Evolutionary conservation across 1,140 invertebrate species (phyloP), one percentile per base, ranked within the genome.

Genomic region (Brachionus calyciflorus): DNA sequence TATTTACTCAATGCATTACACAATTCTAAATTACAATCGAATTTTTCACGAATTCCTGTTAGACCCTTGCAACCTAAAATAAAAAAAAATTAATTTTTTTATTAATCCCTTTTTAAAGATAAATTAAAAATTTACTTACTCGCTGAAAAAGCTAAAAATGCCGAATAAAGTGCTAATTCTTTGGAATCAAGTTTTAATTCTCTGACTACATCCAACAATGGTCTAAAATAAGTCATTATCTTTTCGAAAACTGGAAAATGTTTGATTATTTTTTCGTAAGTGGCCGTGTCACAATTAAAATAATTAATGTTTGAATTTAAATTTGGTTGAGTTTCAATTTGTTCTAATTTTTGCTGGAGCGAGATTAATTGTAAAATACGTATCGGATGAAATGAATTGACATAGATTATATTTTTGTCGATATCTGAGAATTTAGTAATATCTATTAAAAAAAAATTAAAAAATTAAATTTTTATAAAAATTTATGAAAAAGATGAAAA

Each of bases 11-110:
- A 24, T 24, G 46, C 44, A 49, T 55, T 19, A 40, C 46, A 49
- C n/a, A 73, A 17, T 51, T 73, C 69, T n/a, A 73, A 49, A 73
- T 28, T 73, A 37, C 69, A 73, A 33, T 49, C 69, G 7, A 73
- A 73, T 33, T 73, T 51, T 51, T 49, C 46, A 28, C 69, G 10
- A 33, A 55, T 19, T 14, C 37, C 51, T 28, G 12, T 21, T 24
- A 73, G 17, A 19, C 51, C 69, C 19, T 49, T 55, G 5, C 69
- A 73, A 51, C 28, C 69, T 73, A 26, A 48, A 33, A 73, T 28
- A 44, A 26, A 41, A 69, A 19, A 41, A 57, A 57, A 30, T 28
- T 9, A 57, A 12, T 9, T 24, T 17, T 63, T 37, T 14, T 14
- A 69, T 28, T n/a, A n/a, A n/a, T n/a, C n/a, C n/a, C n/a, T n/a